Evolutionary conservation across 2,113 vertebrate genomes (phyloP).

Genomic region (Tichodroma muraria): DNA sequence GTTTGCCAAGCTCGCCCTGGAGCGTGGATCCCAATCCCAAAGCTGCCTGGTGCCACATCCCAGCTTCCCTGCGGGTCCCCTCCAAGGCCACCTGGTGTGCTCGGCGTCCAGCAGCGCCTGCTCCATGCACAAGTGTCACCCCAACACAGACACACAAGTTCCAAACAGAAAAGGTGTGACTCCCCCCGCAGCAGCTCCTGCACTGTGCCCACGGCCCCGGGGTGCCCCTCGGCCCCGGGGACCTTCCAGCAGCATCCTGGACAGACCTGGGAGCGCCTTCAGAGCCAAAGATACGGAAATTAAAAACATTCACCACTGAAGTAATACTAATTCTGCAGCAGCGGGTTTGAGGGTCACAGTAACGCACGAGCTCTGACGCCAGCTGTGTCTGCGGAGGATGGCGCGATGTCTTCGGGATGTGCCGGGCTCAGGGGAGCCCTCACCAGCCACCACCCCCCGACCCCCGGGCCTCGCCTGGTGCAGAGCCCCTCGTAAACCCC

Average conservation of each 20-base stretch:
- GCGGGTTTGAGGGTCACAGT: background rate
- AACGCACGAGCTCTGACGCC: background rate
- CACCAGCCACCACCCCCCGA: background rate
- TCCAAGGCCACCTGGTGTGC: background rate
- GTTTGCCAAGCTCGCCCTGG: background rate
- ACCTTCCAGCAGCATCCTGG: background rate
- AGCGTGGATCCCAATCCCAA: background rate
- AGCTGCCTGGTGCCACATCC: background rate
- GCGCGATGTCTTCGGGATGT: background rate
- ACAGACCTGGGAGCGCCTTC: background rate
- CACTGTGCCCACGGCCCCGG: accelerated
- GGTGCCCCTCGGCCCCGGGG: background rate
- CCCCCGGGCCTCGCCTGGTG: background rate
- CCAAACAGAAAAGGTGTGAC: background rate
- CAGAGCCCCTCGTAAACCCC: background rate
- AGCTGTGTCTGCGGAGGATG: conserved; percentile 12
- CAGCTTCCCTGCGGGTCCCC: background rate
- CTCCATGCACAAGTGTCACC: conserved; percentile 4
- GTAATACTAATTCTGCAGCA: background rate
- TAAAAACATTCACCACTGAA: background rate
- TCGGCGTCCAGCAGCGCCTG: background rate
- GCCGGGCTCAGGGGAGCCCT: background rate
- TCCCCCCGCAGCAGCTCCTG: background rate
- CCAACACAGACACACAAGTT: background rate
- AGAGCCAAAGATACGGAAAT: background rate